A percentile compares a stretch with the other conserved stretches of the same genome.
phyloP scores from a whole-genome alignment of 2,797 vertebrate genomes.

The Malacoraja senta region DNA sequence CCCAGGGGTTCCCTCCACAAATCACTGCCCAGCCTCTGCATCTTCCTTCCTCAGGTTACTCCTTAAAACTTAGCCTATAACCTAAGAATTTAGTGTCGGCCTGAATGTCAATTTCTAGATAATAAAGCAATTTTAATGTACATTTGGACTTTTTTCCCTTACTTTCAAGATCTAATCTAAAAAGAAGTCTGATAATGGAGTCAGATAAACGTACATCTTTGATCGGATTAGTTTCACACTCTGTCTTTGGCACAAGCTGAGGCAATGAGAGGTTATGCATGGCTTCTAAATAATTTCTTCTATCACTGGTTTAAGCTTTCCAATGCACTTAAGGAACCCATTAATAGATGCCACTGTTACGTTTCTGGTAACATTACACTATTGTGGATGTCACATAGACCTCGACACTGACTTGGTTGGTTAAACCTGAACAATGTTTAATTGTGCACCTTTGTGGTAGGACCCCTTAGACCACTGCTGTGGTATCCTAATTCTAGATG shows the following conservation, averaged over 20 bases:
- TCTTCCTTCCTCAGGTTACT: too few relatives aligned
- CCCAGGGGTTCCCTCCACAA: too few relatives aligned
- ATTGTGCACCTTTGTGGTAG: background rate
- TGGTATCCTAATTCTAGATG: background rate
- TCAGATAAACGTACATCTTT: background rate
- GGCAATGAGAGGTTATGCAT: background rate
- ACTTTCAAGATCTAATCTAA: background rate
- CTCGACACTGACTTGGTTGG: background rate
- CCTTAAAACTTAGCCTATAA: too few relatives aligned
- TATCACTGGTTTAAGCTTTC: background rate
- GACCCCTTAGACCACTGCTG: background rate
- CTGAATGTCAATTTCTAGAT: too few relatives aligned
- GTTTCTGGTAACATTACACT: background rate
- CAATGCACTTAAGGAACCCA: background rate
- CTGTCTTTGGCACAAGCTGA: background rate
- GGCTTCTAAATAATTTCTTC: background rate
- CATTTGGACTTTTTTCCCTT: background rate
- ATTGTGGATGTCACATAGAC: background rate
- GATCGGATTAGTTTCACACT: background rate
- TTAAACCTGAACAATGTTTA: conserved; percentile 10
- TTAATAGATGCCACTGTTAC: background rate
- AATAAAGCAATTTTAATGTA: background rate
- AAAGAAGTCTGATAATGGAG: background rate
- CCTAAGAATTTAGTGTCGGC: too few relatives aligned
- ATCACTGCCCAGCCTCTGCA: too few relatives aligned